Evolutionary conservation across 1,140 invertebrate species (phyloP).

Genomic region (Battus philenor): DNA sequence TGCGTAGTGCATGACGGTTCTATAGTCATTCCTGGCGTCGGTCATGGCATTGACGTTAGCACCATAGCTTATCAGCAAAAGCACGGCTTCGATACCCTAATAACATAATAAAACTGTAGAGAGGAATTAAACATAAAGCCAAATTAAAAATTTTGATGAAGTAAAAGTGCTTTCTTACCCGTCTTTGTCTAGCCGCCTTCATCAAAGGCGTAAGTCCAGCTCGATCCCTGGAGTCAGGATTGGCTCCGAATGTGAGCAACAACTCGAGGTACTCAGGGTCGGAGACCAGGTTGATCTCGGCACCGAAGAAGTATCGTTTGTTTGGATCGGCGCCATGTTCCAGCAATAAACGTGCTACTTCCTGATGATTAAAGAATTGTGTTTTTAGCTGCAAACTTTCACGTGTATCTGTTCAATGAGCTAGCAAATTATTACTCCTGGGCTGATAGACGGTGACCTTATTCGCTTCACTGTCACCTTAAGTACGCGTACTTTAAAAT

Average conservation of each 20-base stretch:
- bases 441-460: too few species aligned
- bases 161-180: too few species aligned
- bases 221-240: conserved; percentile 90
- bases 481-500: too few species aligned
- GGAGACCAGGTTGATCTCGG: conserved; percentile 91
- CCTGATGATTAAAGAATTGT: conserved; percentile 34
- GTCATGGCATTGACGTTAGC: conserved; percentile 90
- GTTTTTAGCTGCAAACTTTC: too few species aligned
- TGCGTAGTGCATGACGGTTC: conserved; percentile 92
- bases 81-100: conserved; percentile 85
- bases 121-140: too few species aligned
- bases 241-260: conserved; percentile 88
- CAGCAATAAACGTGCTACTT: conserved; percentile 81
- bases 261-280: conserved; percentile 89
- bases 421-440: too few species aligned
- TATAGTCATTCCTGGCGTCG: conserved; percentile 86
- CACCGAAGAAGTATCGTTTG: conserved; percentile 91
- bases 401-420: too few species aligned
- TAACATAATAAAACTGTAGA: conserved; percentile 9
- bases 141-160: too few species aligned
- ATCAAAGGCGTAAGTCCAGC: conserved; percentile 91
- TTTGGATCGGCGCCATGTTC: conserved; percentile 86
- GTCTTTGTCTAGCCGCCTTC: conserved; percentile 87
- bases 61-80: conserved; percentile 86
- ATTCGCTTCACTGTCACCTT: too few species aligned